Percentiles rank a stretch among this genome's conserved stretches.
Evolutionary conservation across 2,888 invertebrate species (phyloP).

Genomic region (Bembecia ichneumoniformis): DNA sequence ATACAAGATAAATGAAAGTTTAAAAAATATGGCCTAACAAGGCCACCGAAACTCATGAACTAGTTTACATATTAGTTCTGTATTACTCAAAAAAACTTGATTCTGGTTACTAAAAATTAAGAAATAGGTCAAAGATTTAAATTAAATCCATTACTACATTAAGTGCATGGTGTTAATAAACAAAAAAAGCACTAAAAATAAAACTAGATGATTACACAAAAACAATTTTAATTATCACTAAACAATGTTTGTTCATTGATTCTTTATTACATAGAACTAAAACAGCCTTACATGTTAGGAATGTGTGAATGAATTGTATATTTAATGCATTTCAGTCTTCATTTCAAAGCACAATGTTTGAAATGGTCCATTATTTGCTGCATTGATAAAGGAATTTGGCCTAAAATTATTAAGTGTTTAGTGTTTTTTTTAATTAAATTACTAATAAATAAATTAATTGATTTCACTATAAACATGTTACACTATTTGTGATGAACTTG

Average conservation of each 20-base stretch:
- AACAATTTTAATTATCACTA: slow-evolving; percentile 48
- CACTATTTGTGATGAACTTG: background rate
- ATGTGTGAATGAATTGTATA: slow-evolving; percentile 42
- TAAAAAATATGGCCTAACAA: too few relatives aligned
- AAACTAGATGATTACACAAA: slow-evolving; percentile 16
- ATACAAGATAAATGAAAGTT: too few relatives aligned
- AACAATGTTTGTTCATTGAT: slow-evolving; percentile 53
- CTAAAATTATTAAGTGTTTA: background rate
- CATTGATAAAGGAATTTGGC: background rate
- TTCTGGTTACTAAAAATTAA: too few relatives aligned
- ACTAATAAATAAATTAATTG: background rate
- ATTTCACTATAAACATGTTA: background rate
- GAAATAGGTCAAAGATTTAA: too few relatives aligned
- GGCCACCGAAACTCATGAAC: too few relatives aligned
- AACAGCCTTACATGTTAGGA: slow-evolving; percentile 60
- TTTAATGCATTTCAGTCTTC: slow-evolving; percentile 38
- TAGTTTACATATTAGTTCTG: too few relatives aligned
- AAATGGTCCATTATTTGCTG: background rate
- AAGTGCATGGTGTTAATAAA: too few relatives aligned
- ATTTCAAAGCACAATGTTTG: slow-evolving; percentile 24
- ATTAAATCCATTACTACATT: too few relatives aligned
- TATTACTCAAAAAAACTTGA: too few relatives aligned
- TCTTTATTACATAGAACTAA: slow-evolving; percentile 35
- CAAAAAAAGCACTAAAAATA: too few relatives aligned
- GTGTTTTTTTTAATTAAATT: background rate